Percentiles rank a stretch among this genome's conserved stretches.
Evolutionary conservation across 2,797 vertebrate genomes (phyloP).

Genomic region (Falco columbarius): DNA sequence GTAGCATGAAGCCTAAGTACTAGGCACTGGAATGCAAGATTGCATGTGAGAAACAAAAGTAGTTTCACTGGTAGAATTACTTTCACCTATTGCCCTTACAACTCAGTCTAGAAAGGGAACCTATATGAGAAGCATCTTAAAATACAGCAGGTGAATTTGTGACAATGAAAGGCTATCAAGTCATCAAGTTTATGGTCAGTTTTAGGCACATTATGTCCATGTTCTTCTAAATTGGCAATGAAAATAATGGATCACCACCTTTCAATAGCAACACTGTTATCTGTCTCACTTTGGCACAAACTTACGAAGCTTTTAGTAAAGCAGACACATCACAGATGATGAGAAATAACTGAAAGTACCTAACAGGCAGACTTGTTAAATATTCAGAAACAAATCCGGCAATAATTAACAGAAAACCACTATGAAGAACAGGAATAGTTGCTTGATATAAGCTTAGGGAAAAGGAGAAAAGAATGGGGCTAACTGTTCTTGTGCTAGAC

Average conservation of each 20-base stretch:
- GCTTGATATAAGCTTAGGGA: conserved; percentile 29
- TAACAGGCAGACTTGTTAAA: conserved; percentile 45
- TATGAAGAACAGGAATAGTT: conserved; percentile 53
- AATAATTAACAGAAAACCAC: conserved; percentile 60
- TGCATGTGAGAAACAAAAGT: background rate
- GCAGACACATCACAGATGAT: background rate
- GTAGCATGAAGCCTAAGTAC: background rate
- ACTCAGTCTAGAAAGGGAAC: background rate
- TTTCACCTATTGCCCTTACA: background rate
- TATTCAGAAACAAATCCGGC: conserved; percentile 49
- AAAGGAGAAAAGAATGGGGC: conserved; percentile 22
- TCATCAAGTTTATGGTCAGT: background rate
- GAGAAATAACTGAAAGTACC: conserved; percentile 44
- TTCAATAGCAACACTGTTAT: background rate
- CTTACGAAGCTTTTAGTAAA: conserved; percentile 19
- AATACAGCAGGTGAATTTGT: background rate
- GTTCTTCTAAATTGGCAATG: background rate
- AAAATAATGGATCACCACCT: background rate
- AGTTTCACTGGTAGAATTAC: background rate
- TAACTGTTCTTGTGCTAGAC: conserved; percentile 23
- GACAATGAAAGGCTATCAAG: background rate
- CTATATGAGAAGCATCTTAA: background rate
- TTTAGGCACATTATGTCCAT: rapidly evolving
- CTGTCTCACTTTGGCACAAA: background rate
- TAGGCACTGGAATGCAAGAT: background rate